These are phyloP conservation scores for Lasioglossum figueresi DNA, from an alignment of 2,888 invertebrate genomes.

Conservation along the genomic window DNA sequence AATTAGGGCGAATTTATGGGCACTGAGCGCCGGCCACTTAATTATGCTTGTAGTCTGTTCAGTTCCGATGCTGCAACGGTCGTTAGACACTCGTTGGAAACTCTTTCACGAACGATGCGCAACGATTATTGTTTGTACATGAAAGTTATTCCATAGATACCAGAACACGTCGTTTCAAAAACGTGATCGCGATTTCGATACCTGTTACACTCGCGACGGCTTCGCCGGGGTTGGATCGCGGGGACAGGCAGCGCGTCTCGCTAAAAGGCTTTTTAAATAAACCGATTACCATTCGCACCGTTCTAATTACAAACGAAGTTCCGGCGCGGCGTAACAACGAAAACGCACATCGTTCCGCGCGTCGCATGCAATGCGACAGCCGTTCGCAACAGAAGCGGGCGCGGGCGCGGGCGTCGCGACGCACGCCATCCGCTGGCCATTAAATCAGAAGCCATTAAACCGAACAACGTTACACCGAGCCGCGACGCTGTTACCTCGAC, in stretches of 20 bases:
- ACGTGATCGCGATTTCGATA: conserved; percentile 31
- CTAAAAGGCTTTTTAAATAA: conserved; percentile 68
- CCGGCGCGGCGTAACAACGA: conserved; percentile 50
- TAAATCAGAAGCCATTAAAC: conserved; percentile 70
- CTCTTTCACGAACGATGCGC: not conserved
- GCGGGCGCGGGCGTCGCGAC: conserved; percentile 19
- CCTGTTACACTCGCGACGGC: conserved; percentile 19
- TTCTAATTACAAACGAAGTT: conserved; percentile 63
- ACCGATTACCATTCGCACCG: conserved; percentile 63
- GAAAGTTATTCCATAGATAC: not conserved
- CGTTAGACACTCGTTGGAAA: not conserved
- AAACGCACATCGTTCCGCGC: conserved; percentile 51
- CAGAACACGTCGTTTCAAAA: not conserved
- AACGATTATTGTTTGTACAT: not conserved
- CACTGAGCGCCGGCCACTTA: not conserved
- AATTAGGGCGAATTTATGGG: not conserved
- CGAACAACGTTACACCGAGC: conserved; percentile 61
- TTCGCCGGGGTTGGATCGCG: not conserved
- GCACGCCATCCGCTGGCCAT: conserved; percentile 56
- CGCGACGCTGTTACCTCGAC: conserved; percentile 7
- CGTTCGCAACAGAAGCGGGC: conserved; percentile 28
- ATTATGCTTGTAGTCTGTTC: not conserved
- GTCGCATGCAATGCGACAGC: conserved; percentile 69
- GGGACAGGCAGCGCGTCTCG: conserved; percentile 14
- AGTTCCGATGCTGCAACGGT: not conserved